These are phyloP conservation scores for Azemiops feae DNA, from an alignment of 2,113 vertebrate genomes.

Conservation along the genomic window DNA sequence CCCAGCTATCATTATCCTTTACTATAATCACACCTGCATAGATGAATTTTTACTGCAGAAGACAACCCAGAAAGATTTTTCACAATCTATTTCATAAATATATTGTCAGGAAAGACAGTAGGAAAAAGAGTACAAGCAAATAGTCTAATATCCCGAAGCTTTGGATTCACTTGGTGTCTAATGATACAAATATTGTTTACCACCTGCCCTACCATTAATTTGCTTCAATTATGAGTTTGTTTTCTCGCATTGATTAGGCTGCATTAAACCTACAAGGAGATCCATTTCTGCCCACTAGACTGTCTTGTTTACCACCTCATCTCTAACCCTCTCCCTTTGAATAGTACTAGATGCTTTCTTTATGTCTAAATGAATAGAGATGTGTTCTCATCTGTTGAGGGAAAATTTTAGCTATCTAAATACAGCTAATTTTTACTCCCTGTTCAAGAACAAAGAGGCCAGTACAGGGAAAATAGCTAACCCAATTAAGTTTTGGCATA, in stretches of 20 bases:
- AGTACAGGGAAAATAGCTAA: conserved; percentile 39
- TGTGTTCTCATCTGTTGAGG: conserved; percentile 6
- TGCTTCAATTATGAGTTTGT: not conserved
- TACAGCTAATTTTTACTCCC: conserved; percentile 32
- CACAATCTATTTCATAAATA: not conserved
- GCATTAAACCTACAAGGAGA: not conserved
- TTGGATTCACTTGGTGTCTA: not conserved
- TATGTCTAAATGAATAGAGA: conserved; percentile 1
- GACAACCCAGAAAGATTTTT: not conserved
- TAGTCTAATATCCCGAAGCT: not conserved
- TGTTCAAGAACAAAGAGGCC: conserved; percentile 30
- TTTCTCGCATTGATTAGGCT: not conserved
- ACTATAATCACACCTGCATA: not conserved
- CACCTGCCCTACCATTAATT: not conserved
- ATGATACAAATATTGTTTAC: rapidly evolving
- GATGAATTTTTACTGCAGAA: not conserved
- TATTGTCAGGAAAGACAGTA: not conserved
- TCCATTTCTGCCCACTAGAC: not conserved
- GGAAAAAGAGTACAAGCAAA: not conserved
- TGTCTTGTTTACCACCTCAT: not conserved
- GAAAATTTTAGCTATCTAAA: conserved; percentile 44
- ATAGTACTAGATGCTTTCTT: not conserved
- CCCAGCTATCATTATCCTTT: not conserved
- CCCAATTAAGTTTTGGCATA: conserved; percentile 44
- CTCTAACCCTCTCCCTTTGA: not conserved